Conservation (phyloP, 2,888 invertebrate species). For the Acrocera orbiculus region DNA sequence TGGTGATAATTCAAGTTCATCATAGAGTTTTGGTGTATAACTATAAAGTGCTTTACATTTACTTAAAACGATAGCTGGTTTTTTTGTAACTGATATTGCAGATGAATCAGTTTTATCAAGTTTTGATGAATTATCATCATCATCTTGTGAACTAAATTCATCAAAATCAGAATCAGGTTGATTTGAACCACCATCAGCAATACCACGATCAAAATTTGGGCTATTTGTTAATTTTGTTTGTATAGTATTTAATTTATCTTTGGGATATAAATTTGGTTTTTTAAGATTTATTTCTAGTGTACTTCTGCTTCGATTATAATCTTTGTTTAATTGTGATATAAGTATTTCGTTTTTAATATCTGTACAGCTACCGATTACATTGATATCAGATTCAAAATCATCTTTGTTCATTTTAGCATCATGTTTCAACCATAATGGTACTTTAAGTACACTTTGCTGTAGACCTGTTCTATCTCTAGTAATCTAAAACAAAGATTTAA, state of each 20-base stretch:
- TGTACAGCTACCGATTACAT: slow-evolving; percentile 21
- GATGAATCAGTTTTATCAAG: slow-evolving; percentile 22
- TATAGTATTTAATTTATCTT: slow-evolving; percentile 15
- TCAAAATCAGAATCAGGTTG: slow-evolving; percentile 78
- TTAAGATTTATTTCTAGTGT: slow-evolving; percentile 23
- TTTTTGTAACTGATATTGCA: not conserved
- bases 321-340: slow-evolving; percentile 15
- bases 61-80: slow-evolving; percentile 33
- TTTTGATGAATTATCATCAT: slow-evolving; percentile 33
- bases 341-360: slow-evolving; percentile 22
- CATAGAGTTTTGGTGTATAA: slow-evolving; percentile 71
- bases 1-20: slow-evolving; percentile 60
- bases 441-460: slow-evolving; percentile 70
- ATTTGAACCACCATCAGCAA: slow-evolving; percentile 61
- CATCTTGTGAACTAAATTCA: slow-evolving; percentile 65
- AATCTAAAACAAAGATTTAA: slow-evolving; percentile 26
- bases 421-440: slow-evolving; percentile 34
- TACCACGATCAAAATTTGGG: slow-evolving; percentile 26
- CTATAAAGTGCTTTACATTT: slow-evolving; percentile 74
- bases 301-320: slow-evolving; percentile 28
- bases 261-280: too few relatives aligned
- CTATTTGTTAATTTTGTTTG: slow-evolving; percentile 14
- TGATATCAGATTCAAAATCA: slow-evolving; percentile 11
- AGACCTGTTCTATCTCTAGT: slow-evolving; percentile 79
- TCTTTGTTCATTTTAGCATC: slow-evolving; percentile 20